phyloP scores from a whole-genome alignment of 1,140 invertebrate species.

The Nautilus pompilius region DNA sequence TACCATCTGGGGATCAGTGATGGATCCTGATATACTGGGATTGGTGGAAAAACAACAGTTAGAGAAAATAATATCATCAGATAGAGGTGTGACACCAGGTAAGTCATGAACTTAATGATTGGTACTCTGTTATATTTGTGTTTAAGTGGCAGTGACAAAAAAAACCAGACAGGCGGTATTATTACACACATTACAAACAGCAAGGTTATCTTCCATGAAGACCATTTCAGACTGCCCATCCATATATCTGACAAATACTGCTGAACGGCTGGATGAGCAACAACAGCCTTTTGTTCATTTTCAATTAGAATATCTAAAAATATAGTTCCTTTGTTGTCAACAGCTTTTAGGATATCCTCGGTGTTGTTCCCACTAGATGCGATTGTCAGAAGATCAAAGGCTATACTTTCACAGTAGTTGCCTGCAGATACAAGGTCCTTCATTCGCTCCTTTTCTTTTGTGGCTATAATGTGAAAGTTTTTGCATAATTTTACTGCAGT shows the following conservation, averaged over 20 bases:
- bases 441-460: conserved; percentile 89
- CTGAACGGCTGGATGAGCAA: conserved; percentile 60
- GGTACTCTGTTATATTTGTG: conserved; percentile 84
- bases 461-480: conserved; percentile 73
- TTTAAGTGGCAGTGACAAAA: conserved; percentile 90
- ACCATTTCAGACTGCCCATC: conserved; percentile 91
- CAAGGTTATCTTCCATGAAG: conserved; percentile 88
- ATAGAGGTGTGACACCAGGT: conserved; percentile 96
- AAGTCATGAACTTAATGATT: conserved; percentile 99
- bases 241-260: conserved; percentile 71
- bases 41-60: conserved; percentile 86
- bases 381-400: conserved; percentile 89
- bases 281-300: conserved; percentile 89
- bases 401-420: conserved; percentile 95
- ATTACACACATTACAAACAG: conserved; percentile 88
- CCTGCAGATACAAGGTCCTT: conserved; percentile 93
- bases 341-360: conserved; percentile 42
- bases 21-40: conserved; percentile 53
- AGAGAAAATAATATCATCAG: conserved; percentile 86
- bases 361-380: conserved; percentile 92
- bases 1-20: conserved; percentile 74
- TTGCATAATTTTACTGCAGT: conserved; percentile 96
- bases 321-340: conserved; percentile 70
- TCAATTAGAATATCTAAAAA: conserved; percentile 98
- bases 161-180: conserved; percentile 93